Base-by-base conservation (phyloP, 2,888 invertebrate genomes). In the Phortica okadai region DNA sequence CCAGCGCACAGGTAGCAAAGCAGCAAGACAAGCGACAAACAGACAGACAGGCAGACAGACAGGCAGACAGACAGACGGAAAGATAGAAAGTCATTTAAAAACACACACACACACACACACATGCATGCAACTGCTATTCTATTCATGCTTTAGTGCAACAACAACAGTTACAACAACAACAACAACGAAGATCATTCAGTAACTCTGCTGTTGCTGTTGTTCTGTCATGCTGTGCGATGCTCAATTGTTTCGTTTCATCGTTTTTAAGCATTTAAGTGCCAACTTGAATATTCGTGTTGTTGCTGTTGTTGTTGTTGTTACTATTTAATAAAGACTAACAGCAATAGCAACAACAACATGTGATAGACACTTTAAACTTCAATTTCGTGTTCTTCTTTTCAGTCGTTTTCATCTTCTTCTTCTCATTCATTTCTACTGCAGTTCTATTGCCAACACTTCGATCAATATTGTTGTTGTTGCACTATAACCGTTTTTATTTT, bases 261-360 rank as follows among this genome's bases (percentile, higher is more conserved):
- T 33, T 33, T 25, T 64, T 64, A 41, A 14, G 10, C 64, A 33
- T 16, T 72, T 21, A 45, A 54, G 54, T 72, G 72, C 33, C 64
- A 64, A 64, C 72, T 72, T 21, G 56, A 72, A 83, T 88, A 85
- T 87, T 85, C 85, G 4, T 33, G 33, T 33, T 33, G 33, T 1
- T 33, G 33, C 4, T 33, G 33, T 5, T 1, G 3, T 33, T 33
- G 33, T 33, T 33, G 33, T 33, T 33, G 33, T 4, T 33, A 5
- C 33, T 33, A 5, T 33, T 33, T 5, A 33, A 33, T 33, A 33
- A 33, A 33, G 33, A 33, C 33, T 33, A 33, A 33, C 33, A 33
- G 1, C 33, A 33, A 33, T n/a, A n/a, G n/a, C 33, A 33, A 54
- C 54, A 54, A n/a, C 54, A 10, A n/a, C 54, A n/a, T n/a, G 54